A percentile compares a stretch with the other conserved stretches of the same genome.
Evolutionary conservation across 37 sponge, comb jelly and placozoan species (phyloP).

Genomic region (Spongilla lacustris): DNA sequence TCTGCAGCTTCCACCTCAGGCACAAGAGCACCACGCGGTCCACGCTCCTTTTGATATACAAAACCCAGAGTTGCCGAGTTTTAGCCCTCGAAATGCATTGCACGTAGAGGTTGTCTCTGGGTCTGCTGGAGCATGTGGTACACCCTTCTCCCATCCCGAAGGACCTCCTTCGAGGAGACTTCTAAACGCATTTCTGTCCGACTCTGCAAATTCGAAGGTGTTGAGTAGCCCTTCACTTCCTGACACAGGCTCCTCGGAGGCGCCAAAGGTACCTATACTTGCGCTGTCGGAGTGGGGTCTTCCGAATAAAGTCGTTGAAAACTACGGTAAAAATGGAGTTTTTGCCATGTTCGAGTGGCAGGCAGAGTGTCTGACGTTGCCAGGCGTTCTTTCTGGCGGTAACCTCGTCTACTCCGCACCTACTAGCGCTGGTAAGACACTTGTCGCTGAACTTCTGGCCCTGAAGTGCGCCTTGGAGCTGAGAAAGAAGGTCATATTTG

Average conservation of each 20-base stretch:
- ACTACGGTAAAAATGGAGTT: slow-evolving; percentile 75
- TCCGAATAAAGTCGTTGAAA: slow-evolving; percentile 79
- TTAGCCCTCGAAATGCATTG: too few relatives aligned
- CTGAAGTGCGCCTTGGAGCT: slow-evolving; percentile 93
- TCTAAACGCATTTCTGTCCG: too few relatives aligned
- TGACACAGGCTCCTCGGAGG: background rate
- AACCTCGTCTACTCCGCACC: slow-evolving; percentile 97
- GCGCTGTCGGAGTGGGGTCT: slow-evolving; percentile 82
- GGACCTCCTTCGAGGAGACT: too few relatives aligned
- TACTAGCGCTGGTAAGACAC: slow-evolving; percentile 98
- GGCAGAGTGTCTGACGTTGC: slow-evolving; percentile 87
- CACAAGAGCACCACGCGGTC: too few relatives aligned
- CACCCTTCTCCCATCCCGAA: too few relatives aligned
- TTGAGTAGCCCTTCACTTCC: too few relatives aligned
- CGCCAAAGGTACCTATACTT: slow-evolving; percentile 37
- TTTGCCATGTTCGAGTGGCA: slow-evolving; percentile 96
- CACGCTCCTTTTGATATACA: too few relatives aligned
- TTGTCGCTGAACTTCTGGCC: slow-evolving; percentile 93
- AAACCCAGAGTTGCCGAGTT: too few relatives aligned
- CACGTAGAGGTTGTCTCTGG: too few relatives aligned
- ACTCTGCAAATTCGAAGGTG: too few relatives aligned
- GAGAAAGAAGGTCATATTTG: slow-evolving; percentile 84
- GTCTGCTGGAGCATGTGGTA: too few relatives aligned
- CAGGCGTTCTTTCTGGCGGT: slow-evolving; percentile 72
- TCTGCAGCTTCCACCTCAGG: too few relatives aligned